phyloP scores from a whole-genome alignment of 2,113 vertebrate genomes.

The Perca flavescens region DNA sequence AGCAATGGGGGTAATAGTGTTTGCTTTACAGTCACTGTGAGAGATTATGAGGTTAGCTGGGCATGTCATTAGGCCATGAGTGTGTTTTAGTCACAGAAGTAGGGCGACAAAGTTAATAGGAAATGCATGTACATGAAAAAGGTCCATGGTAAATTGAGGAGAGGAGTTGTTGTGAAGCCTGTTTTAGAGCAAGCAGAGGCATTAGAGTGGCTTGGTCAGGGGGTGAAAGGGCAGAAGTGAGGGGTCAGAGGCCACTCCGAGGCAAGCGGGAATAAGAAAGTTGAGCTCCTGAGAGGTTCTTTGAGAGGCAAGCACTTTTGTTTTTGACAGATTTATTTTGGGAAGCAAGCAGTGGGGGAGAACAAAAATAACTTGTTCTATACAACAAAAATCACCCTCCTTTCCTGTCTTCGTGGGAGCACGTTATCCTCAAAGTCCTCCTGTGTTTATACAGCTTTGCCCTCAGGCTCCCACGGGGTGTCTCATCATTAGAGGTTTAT shows the following conservation, averaged over 20 bases:
- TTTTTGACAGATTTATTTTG: slow-evolving; percentile 65
- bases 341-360: slow-evolving; percentile 18
- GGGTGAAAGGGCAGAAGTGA: slow-evolving; percentile 50
- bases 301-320: slow-evolving; percentile 46
- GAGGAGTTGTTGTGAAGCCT: slow-evolving; percentile 1
- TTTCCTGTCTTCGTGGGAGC: slow-evolving; percentile 28
- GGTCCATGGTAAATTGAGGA: background rate
- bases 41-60: background rate
- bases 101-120: background rate
- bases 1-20: background rate
- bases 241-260: slow-evolving; percentile 37
- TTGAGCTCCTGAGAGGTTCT: slow-evolving; percentile 31
- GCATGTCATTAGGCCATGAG: background rate
- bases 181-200: slow-evolving; percentile 27
- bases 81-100: background rate
- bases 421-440: slow-evolving; percentile 13
- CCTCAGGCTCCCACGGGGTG: slow-evolving; percentile 13
- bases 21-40: background rate
- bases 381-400: background rate
- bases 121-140: background rate
- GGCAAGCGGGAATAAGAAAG: slow-evolving; percentile 23
- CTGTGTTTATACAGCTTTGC: slow-evolving; percentile 30
- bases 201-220: slow-evolving; percentile 1
- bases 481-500: slow-evolving; percentile 39
- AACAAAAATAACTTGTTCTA: background rate